Base-by-base conservation (phyloP, 2,797 vertebrate species). In the Craterocephalus amniculus region DNA sequence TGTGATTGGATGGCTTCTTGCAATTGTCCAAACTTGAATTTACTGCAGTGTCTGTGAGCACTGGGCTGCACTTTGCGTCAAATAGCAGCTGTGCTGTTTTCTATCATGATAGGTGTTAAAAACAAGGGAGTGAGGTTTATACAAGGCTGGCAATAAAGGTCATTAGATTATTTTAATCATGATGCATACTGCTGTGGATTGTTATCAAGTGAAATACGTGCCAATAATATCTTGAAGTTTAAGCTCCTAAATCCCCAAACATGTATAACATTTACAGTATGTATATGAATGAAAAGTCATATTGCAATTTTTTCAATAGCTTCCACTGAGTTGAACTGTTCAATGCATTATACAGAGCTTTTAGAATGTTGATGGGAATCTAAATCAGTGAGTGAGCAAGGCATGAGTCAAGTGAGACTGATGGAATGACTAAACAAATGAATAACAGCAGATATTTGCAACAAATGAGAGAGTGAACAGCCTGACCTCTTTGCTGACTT, bases 401-500 rank as follows among this genome's bases (percentile, higher is more conserved):
- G 71, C 69, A 65, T 62, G 72, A 77, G 72, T 83, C 52, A 74
- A 65, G 62, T 79, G 70, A 83, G 74, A 70, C 68, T 82, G 85
- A 87, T 66, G 68, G 72, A 61, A 72, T 51, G 73, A 79, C 75
- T 67, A 88, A 80, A 72, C 84, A 78, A 82, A 84, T 40, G 75
- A 80, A 78, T 73, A 74, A 74, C 10, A 58, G 78, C 31, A 58
- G 69, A 61, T 87, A 82, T 88, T 87, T 88, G 80, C 78, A 61
- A 79, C 79, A 82, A 84, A 87, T 82, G 81, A 83, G 79, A 84
- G 87, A 45, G 69, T 74, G 84, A 92, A 87, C 88, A 89, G 87
- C 86, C 91, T 94, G 93, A 94, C 93, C 94, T 89, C 91, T 91
- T 85, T 89, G 91, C 91, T 88, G 92, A 92, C 94, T 94, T 80